A percentile compares a stretch with the other conserved stretches of the same genome.
Conservation (phyloP, 2,113 vertebrate species). For the Zonotrichia leucophrys region DNA sequence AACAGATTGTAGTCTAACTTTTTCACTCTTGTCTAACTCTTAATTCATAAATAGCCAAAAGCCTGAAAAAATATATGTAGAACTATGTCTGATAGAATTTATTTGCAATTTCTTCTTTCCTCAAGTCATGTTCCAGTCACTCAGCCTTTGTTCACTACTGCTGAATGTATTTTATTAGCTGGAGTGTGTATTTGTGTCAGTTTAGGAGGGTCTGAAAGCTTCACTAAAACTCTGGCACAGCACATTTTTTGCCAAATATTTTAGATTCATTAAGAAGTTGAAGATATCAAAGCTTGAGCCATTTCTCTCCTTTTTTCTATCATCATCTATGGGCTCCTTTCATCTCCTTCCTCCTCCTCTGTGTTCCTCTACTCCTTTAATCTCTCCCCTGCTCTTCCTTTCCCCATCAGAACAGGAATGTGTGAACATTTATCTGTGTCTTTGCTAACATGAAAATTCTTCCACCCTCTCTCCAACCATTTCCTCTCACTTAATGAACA, state of each 20-base stretch:
- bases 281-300: background rate
- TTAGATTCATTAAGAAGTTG: background rate
- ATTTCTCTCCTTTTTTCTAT: background rate
- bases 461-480: background rate
- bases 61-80: background rate
- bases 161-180: background rate
- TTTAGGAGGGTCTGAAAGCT: background rate
- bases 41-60: background rate
- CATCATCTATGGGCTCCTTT: background rate
- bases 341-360: background rate
- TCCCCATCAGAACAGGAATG: constrained; percentile 21
- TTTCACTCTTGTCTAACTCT: background rate
- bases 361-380: constrained; percentile 31
- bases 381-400: constrained; percentile 14
- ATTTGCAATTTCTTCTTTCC: background rate
- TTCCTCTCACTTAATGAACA: background rate
- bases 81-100: background rate
- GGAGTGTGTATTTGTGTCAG: background rate
- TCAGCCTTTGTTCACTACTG: background rate
- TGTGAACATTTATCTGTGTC: constrained; percentile 28
- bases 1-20: background rate
- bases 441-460: background rate
- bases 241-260: background rate
- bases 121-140: background rate
- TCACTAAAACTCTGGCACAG: background rate